A percentile compares a stretch with the other conserved stretches of the same genome.
Conservation (phyloP, 2,888 invertebrate species). For the Machimus rusticus region DNA sequence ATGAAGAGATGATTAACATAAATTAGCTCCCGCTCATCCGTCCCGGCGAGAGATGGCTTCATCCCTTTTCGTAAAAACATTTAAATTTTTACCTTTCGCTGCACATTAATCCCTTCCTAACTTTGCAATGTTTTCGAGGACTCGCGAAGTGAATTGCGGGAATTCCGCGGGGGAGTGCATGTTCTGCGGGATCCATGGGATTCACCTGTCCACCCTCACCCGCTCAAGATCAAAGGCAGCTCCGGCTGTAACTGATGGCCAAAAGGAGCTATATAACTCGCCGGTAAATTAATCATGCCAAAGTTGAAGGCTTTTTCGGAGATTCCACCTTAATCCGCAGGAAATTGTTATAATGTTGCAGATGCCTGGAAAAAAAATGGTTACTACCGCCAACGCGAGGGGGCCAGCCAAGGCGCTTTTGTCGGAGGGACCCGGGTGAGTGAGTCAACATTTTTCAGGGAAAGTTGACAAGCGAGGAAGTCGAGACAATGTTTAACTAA, state of each 20-base stretch:
- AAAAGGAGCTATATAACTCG: background rate
- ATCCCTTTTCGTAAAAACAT: background rate
- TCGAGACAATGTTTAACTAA: background rate
- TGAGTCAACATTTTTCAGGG: background rate
- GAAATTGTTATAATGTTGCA: background rate
- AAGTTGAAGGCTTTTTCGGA: background rate
- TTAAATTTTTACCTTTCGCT: background rate
- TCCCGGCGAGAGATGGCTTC: background rate
- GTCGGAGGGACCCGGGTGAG: background rate
- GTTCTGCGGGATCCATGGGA: background rate
- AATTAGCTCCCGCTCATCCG: background rate
- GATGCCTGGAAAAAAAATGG: background rate
- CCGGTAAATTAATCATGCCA: background rate
- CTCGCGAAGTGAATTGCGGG: background rate
- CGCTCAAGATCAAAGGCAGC: background rate
- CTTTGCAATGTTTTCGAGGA: background rate
- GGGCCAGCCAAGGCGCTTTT: background rate
- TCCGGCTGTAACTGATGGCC: background rate
- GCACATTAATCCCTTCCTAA: background rate
- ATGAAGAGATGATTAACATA: conserved; percentile 31
- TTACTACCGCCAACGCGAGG: background rate
- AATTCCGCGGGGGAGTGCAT: background rate
- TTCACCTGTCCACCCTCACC: background rate
- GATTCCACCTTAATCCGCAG: background rate
- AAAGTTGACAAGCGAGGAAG: background rate